phyloP scores from a whole-genome alignment of 2,797 vertebrate species.

The Characodon lateralis region DNA sequence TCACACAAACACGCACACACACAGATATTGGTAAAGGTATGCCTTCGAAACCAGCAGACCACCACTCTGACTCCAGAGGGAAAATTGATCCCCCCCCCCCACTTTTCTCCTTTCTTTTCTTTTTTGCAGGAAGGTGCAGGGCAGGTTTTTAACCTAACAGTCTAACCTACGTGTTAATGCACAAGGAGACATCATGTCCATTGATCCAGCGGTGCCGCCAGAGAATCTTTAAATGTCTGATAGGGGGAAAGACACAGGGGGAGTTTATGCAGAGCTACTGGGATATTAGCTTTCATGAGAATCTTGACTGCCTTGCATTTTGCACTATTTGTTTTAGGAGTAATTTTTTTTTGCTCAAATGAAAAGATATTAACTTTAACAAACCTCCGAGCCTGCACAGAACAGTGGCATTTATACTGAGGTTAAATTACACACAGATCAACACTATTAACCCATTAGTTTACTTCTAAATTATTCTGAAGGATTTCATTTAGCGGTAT shows the following conservation, averaged over 20 bases:
- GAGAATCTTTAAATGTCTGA: conserved; percentile 72
- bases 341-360: conserved; percentile 3
- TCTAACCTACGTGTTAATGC: conserved; percentile 93
- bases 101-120: background rate
- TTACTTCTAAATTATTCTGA: background rate
- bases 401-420: background rate
- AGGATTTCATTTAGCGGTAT: conserved; percentile 39
- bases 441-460: background rate
- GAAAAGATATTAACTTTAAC: background rate
- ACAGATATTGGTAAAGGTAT: conserved; percentile 78
- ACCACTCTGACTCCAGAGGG: conserved; percentile 82
- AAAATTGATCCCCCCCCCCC: conserved; percentile 85
- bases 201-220: conserved; percentile 86
- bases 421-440: background rate
- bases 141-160: conserved; percentile 96
- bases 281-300: conserved; percentile 24
- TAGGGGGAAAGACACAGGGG: conserved; percentile 28
- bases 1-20: conserved; percentile 20
- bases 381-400: background rate
- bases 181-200: conserved; percentile 94
- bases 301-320: conserved; percentile 24
- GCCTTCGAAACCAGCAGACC: conserved; percentile 81
- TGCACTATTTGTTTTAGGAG: background rate
- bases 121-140: conserved; percentile 79
- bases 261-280: conserved; percentile 40